Evolutionary conservation across 2,888 invertebrate species (phyloP), one percentile per base, ranked within the genome.

Genomic region (Chymomyza caudatula): DNA sequence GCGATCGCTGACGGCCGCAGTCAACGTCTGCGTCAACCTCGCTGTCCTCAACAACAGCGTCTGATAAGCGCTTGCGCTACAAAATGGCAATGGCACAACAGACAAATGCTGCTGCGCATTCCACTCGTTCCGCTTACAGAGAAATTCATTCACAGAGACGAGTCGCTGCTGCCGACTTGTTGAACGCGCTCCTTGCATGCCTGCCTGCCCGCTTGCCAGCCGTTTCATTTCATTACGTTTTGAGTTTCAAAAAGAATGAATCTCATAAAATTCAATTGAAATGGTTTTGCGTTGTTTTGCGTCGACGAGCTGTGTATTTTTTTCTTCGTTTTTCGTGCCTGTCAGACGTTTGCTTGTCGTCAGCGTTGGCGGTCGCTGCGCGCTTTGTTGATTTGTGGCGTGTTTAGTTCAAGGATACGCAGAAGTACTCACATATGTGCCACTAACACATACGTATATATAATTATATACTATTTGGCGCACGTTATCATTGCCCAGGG

Each of bases 291-390:
- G 64, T 65, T 67, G 59, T 58, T 77, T 65, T 60, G n/a, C n/a
- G n/a, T n/a, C n/a, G n/a, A n/a, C n/a, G n/a, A n/a, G n/a, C n/a
- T 61, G 64, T 63, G 55, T 60, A 42, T 47, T 58, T 49, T 62
- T 62, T 19, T 53, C 53, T 57, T 59, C 59, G 65, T 58, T 67
- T 68, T 62, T 60, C 44, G 63, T 68, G 51, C 19, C 51, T 17
- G 19, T 51, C 51, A 15, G n/a, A 70, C 78, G 84, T 78, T 81
- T 78, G 76, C 54, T 57, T 65, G 71, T 67, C 85, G 82, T 77
- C 78, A 76, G 73, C 68, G 72, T 65, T 71, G 78, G 72, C 67
- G 85, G 70, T 51, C 74, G 76, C 82, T 63, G 65, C 57, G 15
- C 17, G 44, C 25, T n/a, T n/a, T n/a, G 47, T 37, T 63, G 42